Evolutionary conservation across 92 coral and sea anemone species (phyloP).

Genomic region (Siderastrea radians): DNA sequence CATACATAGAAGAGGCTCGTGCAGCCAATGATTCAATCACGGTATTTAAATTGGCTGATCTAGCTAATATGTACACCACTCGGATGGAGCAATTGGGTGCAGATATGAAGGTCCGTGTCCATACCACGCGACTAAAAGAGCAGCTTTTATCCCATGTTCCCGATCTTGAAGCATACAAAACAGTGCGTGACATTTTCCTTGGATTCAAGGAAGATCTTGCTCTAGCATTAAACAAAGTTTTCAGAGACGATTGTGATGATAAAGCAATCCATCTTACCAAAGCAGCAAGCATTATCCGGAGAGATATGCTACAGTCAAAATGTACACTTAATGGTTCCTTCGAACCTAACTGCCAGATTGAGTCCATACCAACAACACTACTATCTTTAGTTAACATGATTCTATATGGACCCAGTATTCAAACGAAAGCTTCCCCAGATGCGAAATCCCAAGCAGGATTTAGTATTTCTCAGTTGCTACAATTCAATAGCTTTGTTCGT

Average conservation of each 20-base stretch:
- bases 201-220: too few species aligned
- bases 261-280: constrained; percentile 68
- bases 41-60: too few species aligned
- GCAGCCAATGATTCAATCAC: constrained; percentile 1
- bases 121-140: too few species aligned
- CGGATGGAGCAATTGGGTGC: too few species aligned
- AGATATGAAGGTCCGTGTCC: too few species aligned
- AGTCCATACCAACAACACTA: constrained; percentile 70
- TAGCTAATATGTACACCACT: too few species aligned
- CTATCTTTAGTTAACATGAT: constrained; percentile 70
- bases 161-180: too few species aligned
- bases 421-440: constrained; percentile 40
- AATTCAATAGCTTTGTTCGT: constrained; percentile 61
- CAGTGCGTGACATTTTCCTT: too few species aligned
- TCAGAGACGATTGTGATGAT: constrained; percentile 46
- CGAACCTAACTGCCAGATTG: constrained; percentile 64
- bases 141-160: too few species aligned
- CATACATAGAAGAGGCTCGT: constrained; percentile 68
- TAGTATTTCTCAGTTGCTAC: constrained; percentile 72
- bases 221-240: too few species aligned
- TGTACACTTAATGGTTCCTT: constrained; percentile 53
- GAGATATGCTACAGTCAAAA: constrained; percentile 51
- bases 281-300: constrained; percentile 71
- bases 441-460: constrained; percentile 64
- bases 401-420: constrained; percentile 75